Base-by-base conservation (phyloP, 2,888 invertebrate species). In the Exephanes ischioxanthus region DNA sequence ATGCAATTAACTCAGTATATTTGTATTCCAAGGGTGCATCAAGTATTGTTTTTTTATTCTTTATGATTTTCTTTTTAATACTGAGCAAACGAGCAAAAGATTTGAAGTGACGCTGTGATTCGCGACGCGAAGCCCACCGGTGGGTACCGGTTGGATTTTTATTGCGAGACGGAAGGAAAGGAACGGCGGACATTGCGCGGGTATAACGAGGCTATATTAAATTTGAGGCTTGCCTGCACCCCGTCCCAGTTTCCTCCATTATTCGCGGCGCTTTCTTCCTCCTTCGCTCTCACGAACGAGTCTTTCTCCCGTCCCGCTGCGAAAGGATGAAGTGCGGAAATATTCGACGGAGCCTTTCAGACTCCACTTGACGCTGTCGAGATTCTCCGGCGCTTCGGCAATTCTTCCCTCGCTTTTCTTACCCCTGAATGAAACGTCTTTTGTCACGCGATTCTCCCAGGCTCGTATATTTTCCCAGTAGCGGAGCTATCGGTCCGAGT, bases 131-230 rank as follows among this genome's bases (percentile, higher is more conserved):
- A 16, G 79, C 68, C 55, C 61, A 41, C 63, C 51, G 19, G 19
- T n/a, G 55, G 26, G 26, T 58, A 26, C 45, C 41, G 30, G 58
- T 48, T 33, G 71, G 71, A 82, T 72, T 85, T 85, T 85, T 85
- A 82, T 85, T 82, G 72, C 85, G 51, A 26, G 30, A 66, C 80
- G 45, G 53, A 71, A 68, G 72, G 33, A 63, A 16, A 71, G 53
- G 53, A 37, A 33, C 48, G 41, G 58, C 22, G 53, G 66, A 79
- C 76, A 67, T 68, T 87, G 55, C 76, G 63, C 77, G 22, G 45
- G 68, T 55, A 85, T 83, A 85, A 85, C 85, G 80, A 85, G 83
- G 83, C 71, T 67, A 80, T 86, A 86, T 85, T 85, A 83, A 83
- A 87, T 85, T 73, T 75, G 71, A 37, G 75, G 82, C 55, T 61